Conservation (phyloP, 2,888 invertebrate genomes). For the Stenichneumon culpator region DNA sequence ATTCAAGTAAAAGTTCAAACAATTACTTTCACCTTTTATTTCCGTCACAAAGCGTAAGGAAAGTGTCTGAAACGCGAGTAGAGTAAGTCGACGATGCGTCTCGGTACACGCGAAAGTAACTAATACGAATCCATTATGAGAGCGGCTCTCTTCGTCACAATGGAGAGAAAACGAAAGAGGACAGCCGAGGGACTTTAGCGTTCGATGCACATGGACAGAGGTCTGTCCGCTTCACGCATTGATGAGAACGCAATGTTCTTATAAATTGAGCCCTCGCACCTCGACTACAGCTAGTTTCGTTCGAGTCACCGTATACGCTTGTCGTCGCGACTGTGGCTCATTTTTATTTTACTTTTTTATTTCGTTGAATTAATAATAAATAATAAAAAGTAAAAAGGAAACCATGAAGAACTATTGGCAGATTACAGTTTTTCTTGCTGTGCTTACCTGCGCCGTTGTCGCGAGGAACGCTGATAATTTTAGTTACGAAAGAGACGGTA, state of each 20-base stretch:
- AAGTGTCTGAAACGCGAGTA: slow-evolving; percentile 54
- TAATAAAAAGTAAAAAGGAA: neutral
- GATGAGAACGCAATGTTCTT: slow-evolving; percentile 52
- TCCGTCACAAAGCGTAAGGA: slow-evolving; percentile 76
- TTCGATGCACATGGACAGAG: slow-evolving; percentile 60
- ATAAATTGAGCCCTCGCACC: slow-evolving; percentile 61
- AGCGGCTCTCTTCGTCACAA: slow-evolving; percentile 68
- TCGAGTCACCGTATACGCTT: slow-evolving; percentile 34
- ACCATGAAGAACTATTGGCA: slow-evolving; percentile 61
- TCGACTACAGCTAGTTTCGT: slow-evolving; percentile 48
- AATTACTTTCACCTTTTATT: slow-evolving; percentile 80
- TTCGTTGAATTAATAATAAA: slow-evolving; percentile 20
- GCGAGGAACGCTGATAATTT: slow-evolving; percentile 69
- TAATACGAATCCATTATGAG: slow-evolving; percentile 75
- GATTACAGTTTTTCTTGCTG: slow-evolving; percentile 59
- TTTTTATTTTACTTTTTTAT: slow-evolving; percentile 10
- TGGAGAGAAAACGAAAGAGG: slow-evolving; percentile 76
- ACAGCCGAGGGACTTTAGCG: slow-evolving; percentile 57
- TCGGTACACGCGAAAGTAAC: slow-evolving; percentile 25
- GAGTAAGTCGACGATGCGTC: slow-evolving; percentile 4
- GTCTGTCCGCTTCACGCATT: slow-evolving; percentile 57
- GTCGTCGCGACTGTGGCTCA: neutral
- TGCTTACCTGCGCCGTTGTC: slow-evolving; percentile 67
- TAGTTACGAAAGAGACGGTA: slow-evolving; percentile 67
- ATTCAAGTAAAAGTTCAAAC: slow-evolving; percentile 71